Percentiles rank a stretch among this genome's conserved stretches.
These are phyloP conservation scores for Orthonychiurus folsomi DNA, from an alignment of 2,888 invertebrate species.

Conservation along the genomic window DNA sequence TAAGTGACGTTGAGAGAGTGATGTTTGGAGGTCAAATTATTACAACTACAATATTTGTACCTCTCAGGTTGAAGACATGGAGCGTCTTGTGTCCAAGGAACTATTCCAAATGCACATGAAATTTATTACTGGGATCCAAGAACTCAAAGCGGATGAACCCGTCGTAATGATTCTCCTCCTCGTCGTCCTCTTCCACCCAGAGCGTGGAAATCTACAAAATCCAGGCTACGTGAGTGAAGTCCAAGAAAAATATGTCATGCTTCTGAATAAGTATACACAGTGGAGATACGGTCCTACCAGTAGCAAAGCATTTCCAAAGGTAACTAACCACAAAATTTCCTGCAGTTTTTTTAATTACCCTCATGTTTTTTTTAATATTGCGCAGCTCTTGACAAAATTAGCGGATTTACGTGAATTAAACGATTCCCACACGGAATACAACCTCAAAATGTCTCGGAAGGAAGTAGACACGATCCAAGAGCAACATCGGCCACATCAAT, in stretches of 20 bases:
- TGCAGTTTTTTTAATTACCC: no score
- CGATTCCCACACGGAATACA: slow-evolving; percentile 42
- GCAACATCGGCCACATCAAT: slow-evolving; percentile 39
- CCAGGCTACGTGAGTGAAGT: slow-evolving; percentile 42
- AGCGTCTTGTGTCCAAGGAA: slow-evolving; percentile 41
- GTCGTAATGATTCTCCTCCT: slow-evolving; percentile 45
- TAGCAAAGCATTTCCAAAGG: slow-evolving; percentile 30
- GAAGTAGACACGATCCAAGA: slow-evolving; percentile 42
- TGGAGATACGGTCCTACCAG: slow-evolving; percentile 32
- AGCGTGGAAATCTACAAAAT: slow-evolving; percentile 43
- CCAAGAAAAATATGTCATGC: slow-evolving; percentile 44
- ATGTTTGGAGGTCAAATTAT: no score
- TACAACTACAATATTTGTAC: no score
- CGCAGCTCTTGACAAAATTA: slow-evolving; percentile 45
- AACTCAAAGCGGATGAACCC: slow-evolving; percentile 44
- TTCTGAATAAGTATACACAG: slow-evolving; percentile 37
- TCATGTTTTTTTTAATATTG: no score
- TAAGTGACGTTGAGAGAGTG: no score
- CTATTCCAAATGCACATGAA: slow-evolving; percentile 45
- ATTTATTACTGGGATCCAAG: slow-evolving; percentile 45
- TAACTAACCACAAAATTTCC: slow-evolving; percentile 15
- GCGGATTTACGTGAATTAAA: slow-evolving; percentile 45
- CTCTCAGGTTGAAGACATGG: slow-evolving; percentile 41
- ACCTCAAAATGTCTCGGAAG: slow-evolving; percentile 39
- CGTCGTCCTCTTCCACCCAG: slow-evolving; percentile 46